Percentiles rank a stretch among this genome's conserved stretches.
phyloP scores from a whole-genome alignment of 2,113 vertebrate genomes.

The Nicator chloris region DNA sequence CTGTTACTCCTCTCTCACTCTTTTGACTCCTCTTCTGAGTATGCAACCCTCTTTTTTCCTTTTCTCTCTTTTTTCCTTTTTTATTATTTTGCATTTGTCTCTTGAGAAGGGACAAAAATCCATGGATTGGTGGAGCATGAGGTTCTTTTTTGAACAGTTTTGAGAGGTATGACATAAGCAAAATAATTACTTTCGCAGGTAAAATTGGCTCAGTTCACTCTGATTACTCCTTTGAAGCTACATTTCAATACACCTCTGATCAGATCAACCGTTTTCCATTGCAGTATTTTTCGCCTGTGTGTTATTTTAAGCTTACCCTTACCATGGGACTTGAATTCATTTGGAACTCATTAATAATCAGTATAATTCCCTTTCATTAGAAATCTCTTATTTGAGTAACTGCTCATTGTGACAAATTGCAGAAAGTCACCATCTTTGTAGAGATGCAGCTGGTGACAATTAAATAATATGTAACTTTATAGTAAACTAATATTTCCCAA shows the following conservation, averaged over 20 bases:
- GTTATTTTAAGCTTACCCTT: conserved; percentile 51
- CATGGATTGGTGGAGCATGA: neutral
- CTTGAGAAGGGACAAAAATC: neutral
- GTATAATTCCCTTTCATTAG: conserved; percentile 34
- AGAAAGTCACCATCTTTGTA: neutral
- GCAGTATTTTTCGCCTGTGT: conserved; percentile 10
- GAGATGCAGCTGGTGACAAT: neutral
- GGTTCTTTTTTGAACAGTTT: neutral
- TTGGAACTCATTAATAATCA: conserved; percentile 51
- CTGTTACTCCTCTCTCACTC: neutral
- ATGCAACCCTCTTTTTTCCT: neutral
- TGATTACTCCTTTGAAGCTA: neutral
- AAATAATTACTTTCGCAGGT: neutral
- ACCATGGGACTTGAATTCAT: conserved; percentile 32
- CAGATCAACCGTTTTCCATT: neutral
- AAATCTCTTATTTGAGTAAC: conserved; percentile 9
- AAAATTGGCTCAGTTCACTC: neutral
- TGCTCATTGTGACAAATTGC: neutral
- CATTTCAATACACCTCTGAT: conserved; percentile 14
- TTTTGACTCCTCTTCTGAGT: neutral
- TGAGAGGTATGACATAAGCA: neutral
- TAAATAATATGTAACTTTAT: neutral
- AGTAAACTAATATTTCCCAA: neutral
- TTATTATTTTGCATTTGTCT: neutral
- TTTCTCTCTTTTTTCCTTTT: neutral